phyloP scores from a whole-genome alignment of 2,888 invertebrate genomes.

The Allacma fusca region DNA sequence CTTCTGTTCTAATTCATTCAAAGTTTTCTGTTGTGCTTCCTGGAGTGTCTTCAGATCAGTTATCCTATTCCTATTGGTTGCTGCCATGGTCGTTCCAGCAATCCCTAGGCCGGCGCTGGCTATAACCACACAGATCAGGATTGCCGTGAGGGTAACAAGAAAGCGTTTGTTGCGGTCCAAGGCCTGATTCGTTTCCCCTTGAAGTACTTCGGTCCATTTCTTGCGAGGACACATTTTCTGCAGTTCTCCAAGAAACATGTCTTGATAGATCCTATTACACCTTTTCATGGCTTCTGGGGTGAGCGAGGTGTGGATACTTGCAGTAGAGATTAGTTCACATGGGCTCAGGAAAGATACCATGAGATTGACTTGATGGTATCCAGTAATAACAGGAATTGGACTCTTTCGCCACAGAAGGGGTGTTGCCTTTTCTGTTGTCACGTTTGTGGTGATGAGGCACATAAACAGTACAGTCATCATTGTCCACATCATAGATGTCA shows the following conservation, averaged over 20 bases:
- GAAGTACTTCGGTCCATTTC: background rate
- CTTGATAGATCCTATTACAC: conserved; percentile 25
- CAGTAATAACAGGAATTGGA: conserved; percentile 1
- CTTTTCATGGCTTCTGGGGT: background rate
- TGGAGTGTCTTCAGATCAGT: background rate
- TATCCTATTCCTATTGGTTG: background rate
- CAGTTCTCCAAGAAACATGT: conserved; percentile 7
- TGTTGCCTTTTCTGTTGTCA: background rate
- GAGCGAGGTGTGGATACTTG: background rate
- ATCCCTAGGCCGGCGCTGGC: background rate
- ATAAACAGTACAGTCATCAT: too few relatives aligned
- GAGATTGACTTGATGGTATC: background rate
- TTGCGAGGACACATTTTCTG: conserved; percentile 22
- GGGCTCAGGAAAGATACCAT: conserved; percentile 12
- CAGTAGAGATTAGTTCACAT: conserved; percentile 14
- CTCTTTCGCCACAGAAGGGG: conserved; percentile 33
- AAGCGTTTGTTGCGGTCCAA: background rate
- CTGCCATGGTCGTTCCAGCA: background rate
- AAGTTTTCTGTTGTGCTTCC: background rate
- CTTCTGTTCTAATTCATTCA: background rate
- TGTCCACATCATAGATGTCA: too few relatives aligned
- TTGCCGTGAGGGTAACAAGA: background rate
- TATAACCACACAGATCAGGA: background rate
- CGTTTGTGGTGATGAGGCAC: too few relatives aligned
- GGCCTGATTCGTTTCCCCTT: background rate